Conservation (phyloP, 92 coral and sea anemone genomes). For the Scolanthus callimorphus region DNA sequence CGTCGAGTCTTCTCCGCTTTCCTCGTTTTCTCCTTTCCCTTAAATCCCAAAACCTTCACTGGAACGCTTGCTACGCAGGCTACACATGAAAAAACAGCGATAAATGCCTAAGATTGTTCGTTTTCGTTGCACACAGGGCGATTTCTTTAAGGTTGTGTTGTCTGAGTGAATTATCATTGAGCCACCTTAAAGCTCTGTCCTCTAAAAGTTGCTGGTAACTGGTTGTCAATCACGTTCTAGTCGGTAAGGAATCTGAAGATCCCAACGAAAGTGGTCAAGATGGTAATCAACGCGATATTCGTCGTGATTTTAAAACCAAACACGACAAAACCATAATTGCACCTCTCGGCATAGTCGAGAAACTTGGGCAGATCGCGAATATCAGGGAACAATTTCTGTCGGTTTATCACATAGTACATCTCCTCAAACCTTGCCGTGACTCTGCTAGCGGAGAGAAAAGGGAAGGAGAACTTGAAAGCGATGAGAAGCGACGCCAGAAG, state of each 20-base stretch:
- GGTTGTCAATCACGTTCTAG: no score
- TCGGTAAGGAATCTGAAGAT: slow-evolving; percentile 47
- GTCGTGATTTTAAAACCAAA: slow-evolving; percentile 54
- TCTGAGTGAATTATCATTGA: no score
- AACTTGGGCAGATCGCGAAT: slow-evolving; percentile 51
- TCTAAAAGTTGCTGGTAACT: no score
- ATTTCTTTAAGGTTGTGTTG: no score
- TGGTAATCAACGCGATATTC: slow-evolving; percentile 41
- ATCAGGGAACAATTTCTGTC: slow-evolving; percentile 26
- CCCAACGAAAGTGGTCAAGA: slow-evolving; percentile 38
- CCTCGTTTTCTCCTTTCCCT: no score
- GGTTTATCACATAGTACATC: slow-evolving; percentile 50
- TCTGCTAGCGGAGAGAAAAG: slow-evolving; percentile 49
- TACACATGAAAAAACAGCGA: no score
- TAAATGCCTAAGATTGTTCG: no score
- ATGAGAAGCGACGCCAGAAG: slow-evolving; percentile 37
- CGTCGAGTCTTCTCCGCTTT: no score
- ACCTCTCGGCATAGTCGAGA: slow-evolving; percentile 45
- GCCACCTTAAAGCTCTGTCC: no score
- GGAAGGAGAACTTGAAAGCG: slow-evolving; percentile 51
- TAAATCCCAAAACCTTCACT: no score
- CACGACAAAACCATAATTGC: slow-evolving; percentile 50
- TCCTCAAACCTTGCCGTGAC: slow-evolving; percentile 45
- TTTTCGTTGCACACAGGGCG: no score
- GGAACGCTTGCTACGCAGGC: no score